Evolutionary conservation across 2,113 vertebrate species (phyloP), one percentile per base, ranked within the genome.

Genomic region (Melanerpes aurifrons): DNA sequence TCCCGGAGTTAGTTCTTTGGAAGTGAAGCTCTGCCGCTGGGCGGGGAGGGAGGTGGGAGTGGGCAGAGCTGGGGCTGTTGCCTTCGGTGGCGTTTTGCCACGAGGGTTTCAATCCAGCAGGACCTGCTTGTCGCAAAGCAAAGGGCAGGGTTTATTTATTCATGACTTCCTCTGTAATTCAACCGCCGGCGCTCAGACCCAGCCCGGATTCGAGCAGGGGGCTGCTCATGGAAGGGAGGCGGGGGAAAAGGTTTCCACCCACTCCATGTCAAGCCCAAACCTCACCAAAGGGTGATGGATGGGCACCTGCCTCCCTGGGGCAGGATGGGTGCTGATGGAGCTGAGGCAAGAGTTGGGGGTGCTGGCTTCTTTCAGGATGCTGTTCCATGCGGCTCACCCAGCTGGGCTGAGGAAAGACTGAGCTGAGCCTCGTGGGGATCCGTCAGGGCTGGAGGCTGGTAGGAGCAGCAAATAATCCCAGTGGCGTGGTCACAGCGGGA

Each of bases 51-150:
- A 48, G 83, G 57, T 26, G 50, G 57, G 67, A 66, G 45, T 10
- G 17, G 56, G 48, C 66, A 56, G 93, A 13, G 17, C 18, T 1
- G 10, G 54, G 59, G 57, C 82, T 15, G 43, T n/a, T 1, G 5
- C 5, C 0, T 28, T 43, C 8, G 7, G 71, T 2, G 45, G 37
- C 22, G 1, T 66, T 68, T 29, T 6, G 1, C 8, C 2, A 7
- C 1, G 12, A 62, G 83, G 80, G 14, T 66, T 72, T 77, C 14
- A 28, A 24, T 25, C 2, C 26, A 8, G 81, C 11, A 7, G 47
- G 85, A 82, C 72, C 77, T 8, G 28, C 72, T 86, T 12, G 26
- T 12, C 9, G 85, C 53, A 25, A 9, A 89, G 78, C 48, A 18
- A 56, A 62, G 9, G 72, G 21, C 6, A 25, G 40, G 53, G 59